Conservation (phyloP, 2,113 vertebrate species). For the Xiphophorus couchianus region DNA sequence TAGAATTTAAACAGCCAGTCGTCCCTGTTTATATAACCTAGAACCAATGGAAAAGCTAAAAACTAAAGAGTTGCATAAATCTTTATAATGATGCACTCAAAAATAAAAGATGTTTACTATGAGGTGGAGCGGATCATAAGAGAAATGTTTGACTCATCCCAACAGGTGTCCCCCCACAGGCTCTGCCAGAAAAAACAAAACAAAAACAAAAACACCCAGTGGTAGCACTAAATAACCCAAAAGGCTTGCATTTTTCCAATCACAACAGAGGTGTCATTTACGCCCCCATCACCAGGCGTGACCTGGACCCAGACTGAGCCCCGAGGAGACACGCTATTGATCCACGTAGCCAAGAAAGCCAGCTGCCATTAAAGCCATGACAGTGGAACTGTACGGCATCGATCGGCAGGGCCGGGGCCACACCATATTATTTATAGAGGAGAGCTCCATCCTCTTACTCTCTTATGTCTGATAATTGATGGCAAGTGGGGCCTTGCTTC, state of each 20-base stretch:
- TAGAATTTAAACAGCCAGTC: conserved; percentile 72
- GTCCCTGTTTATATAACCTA: conserved; percentile 57
- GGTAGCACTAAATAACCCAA: conserved; percentile 62
- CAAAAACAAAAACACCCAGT: conserved; percentile 7
- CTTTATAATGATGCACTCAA: background rate
- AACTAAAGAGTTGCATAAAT: background rate
- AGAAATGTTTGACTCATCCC: conserved; percentile 29
- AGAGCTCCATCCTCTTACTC: conserved; percentile 79
- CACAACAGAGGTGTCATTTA: conserved; percentile 76
- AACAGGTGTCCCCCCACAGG: conserved; percentile 58
- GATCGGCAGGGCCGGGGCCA: conserved; percentile 82
- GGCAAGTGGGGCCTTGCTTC: conserved; percentile 89
- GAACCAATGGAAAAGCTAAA: conserved; percentile 32
- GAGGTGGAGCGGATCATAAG: conserved; percentile 4
- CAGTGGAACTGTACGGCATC: conserved; percentile 90
- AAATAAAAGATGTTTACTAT: background rate
- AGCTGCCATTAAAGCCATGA: conserved; percentile 85
- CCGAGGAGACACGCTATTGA: conserved; percentile 85
- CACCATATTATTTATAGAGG: conserved; percentile 91
- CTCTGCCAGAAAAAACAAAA: background rate
- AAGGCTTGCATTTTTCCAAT: conserved; percentile 65
- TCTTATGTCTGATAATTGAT: conserved; percentile 94
- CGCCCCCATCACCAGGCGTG: conserved; percentile 55
- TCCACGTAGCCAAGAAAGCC: conserved; percentile 81
- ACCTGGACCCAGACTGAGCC: conserved; percentile 75